Percentiles rank a stretch among this genome's conserved stretches.
Evolutionary conservation across 1,140 invertebrate species (phyloP).

Genomic region (Bombus huntii): DNA sequence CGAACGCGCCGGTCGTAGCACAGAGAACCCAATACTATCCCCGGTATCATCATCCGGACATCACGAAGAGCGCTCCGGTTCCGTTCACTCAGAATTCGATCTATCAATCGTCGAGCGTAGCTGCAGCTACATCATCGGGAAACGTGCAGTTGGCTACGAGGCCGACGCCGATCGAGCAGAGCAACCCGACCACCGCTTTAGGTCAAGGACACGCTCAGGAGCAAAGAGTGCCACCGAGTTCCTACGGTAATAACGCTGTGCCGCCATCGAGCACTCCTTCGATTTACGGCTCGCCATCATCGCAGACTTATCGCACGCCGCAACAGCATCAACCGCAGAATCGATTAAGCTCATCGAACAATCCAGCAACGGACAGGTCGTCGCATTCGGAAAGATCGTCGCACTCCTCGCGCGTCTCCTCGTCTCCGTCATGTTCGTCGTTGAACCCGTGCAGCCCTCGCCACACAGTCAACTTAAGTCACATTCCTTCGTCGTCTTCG

Average conservation of each 20-base stretch:
- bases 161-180: conserved; percentile 61
- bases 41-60: conserved; percentile 79
- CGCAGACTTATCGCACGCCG: conserved; percentile 55
- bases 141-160: conserved; percentile 55
- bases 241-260: conserved; percentile 30
- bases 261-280: conserved; percentile 12
- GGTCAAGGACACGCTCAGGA: conserved; percentile 57
- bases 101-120: conserved; percentile 68
- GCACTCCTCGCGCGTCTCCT: conserved; percentile 56
- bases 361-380: conserved; percentile 27
- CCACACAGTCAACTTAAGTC: conserved; percentile 63
- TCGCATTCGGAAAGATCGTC: conserved; percentile 50
- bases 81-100: conserved; percentile 74
- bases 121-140: conserved; percentile 55
- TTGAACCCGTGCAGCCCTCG: conserved; percentile 68
- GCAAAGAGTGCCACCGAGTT: conserved; percentile 63
- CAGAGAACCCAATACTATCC: conserved; percentile 79
- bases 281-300: conserved; percentile 45
- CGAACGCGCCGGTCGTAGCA: conserved; percentile 64
- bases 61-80: conserved; percentile 77
- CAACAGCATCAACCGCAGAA: conserved; percentile 55
- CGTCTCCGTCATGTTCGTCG: conserved; percentile 60
- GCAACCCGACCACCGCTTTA: conserved; percentile 24
- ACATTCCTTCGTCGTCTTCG: conserved; percentile 77
- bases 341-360: conserved; percentile 36